Base-by-base conservation (phyloP, 2,113 vertebrate genomes). In the Mionectes macconnelli region DNA sequence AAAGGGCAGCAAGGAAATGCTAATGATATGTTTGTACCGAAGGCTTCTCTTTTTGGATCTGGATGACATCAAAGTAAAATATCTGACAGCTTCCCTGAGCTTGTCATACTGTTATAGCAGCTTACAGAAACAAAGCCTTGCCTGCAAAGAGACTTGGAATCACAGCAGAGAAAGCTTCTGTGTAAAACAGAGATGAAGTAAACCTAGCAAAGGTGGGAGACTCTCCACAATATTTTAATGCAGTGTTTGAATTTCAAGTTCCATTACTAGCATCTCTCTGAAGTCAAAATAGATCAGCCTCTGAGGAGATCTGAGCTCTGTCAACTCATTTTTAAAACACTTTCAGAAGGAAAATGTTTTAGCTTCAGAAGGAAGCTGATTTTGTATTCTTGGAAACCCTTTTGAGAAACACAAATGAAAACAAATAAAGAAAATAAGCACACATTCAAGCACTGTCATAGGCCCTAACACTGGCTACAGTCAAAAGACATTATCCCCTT, bases 71-170 rank as follows among this genome's bases (percentile, higher is more conserved):
- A 95, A 94, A 90, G 76, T 24, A 83, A 75, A 74, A n/a, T 77
- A 93, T 64, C 40, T 92, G 96, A 83, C 91, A 91, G 91, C 55
- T 96, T 93, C 67, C 67, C 70, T 83, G 80, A 67, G 67, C 47
- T 80, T 91, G 70, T 93, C 87, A 94, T 53, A 79, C 16, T 67
- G 55, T 76, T 94, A 95, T 20, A 90, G 50, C 57, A 83, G 35
- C 67, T 76, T 87, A 52, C 30, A 85, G 67, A 95, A 96, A 83
- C 42, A 96, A 91, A 95, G 39, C 49, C 20, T 76, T 50, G 45
- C 23, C 64, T 62, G 49, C 20, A 67, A 82, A 91, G 49, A 85
- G 49, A 27, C 25, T 73, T 66, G 66, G 69, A 87, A 66, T 62
- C 55, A 80, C 25, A 72, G 75, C 15, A 82, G 39, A 90, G 30